Evolutionary conservation across 2,797 vertebrate genomes (phyloP).

Genomic region (Fundulus diaphanus): DNA sequence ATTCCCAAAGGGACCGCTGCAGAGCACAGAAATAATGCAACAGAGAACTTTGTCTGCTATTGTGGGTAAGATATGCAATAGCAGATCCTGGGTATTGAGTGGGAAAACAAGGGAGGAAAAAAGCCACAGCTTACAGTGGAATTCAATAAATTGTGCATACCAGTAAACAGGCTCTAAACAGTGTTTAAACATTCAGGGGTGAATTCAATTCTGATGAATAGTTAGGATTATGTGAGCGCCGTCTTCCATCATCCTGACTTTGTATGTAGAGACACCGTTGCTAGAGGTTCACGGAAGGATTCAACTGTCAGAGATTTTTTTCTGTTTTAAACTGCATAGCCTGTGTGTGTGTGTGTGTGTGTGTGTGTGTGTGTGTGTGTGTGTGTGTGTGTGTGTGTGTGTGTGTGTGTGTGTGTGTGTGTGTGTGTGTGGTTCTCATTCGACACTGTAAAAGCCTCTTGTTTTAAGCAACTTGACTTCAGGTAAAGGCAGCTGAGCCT

Average conservation of each 20-base stretch:
- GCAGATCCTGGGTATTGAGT: constrained; percentile 7
- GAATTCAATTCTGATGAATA: constrained; percentile 1
- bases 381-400: no score
- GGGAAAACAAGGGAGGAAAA: constrained; percentile 5
- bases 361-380: no score
- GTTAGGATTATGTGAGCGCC: background rate
- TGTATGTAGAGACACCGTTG: background rate
- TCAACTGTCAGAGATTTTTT: background rate
- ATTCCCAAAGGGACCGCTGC: constrained; percentile 40
- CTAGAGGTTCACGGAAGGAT: background rate
- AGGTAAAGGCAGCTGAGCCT: background rate
- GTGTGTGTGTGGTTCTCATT: background rate
- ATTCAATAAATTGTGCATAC: constrained; percentile 24
- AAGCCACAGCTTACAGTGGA: constrained; percentile 18
- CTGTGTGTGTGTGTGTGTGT: no score
- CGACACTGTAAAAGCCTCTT: background rate
- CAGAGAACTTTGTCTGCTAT: constrained; percentile 19
- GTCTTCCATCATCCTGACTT: background rate
- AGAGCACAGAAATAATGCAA: constrained; percentile 35
- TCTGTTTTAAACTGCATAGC: background rate
- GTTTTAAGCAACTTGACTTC: background rate
- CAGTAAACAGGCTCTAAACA: constrained; percentile 11
- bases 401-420: no score
- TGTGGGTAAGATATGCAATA: constrained; percentile 15
- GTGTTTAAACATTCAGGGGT: background rate